Conservation (phyloP, 2,888 invertebrate species). For the Pemphredon lugubris region DNA sequence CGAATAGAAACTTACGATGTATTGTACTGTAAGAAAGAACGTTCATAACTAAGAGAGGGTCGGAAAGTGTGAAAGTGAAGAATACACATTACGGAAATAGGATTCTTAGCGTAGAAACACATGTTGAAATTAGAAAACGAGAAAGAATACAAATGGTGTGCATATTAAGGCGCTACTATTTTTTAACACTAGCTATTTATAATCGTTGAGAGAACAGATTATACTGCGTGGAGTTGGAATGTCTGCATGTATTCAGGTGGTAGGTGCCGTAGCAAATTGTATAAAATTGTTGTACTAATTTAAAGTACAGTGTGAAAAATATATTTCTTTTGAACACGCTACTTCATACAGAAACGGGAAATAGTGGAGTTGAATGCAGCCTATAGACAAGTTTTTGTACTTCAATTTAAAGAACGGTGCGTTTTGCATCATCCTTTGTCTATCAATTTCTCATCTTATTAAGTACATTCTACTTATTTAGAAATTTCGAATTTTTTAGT, state of each 20-base stretch:
- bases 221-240: constrained; percentile 58
- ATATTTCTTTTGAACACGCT: constrained; percentile 49
- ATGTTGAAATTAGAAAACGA: constrained; percentile 54
- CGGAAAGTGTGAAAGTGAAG: constrained; percentile 41
- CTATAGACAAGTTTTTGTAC: constrained; percentile 33
- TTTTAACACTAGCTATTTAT: constrained; percentile 76
- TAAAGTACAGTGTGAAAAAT: constrained; percentile 62
- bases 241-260: constrained; percentile 56
- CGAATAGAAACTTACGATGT: constrained; percentile 66
- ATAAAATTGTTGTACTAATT: constrained; percentile 68
- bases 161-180: constrained; percentile 74
- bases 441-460: constrained; percentile 38
- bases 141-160: constrained; percentile 65
- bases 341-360: constrained; percentile 19
- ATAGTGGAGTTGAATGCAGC: constrained; percentile 44
- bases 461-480: constrained; percentile 48
- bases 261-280: constrained; percentile 65
- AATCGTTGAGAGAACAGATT: constrained; percentile 64
- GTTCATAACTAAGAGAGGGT: constrained; percentile 50
- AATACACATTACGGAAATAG: constrained; percentile 51
- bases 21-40: constrained; percentile 61
- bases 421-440: constrained; percentile 31
- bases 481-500: constrained; percentile 39
- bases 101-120: constrained; percentile 62
- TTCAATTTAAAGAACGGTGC: constrained; percentile 27